Conservation (phyloP, 1,140 invertebrate species). For the Drosophila saltans region DNA sequence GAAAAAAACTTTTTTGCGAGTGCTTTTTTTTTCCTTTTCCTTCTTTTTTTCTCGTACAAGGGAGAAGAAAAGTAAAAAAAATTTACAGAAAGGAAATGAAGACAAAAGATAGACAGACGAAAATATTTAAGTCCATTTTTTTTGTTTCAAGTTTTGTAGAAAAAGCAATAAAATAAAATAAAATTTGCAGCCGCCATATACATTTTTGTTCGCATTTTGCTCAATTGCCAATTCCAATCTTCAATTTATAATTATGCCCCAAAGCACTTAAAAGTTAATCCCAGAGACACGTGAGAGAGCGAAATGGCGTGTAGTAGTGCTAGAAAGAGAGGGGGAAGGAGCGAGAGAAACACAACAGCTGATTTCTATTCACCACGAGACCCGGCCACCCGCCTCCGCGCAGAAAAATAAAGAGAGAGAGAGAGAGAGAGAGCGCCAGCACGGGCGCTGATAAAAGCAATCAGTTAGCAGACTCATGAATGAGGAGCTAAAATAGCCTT, state of each 20-base stretch:
- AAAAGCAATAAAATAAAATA: neutral
- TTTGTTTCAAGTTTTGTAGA: neutral
- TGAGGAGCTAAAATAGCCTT: neutral
- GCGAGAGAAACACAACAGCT: constrained; percentile 18
- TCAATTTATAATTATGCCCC: neutral
- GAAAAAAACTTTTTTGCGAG: neutral
- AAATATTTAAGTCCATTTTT: neutral
- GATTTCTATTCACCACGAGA: constrained; percentile 15
- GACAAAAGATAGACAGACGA: neutral
- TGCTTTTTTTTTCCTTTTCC: neutral
- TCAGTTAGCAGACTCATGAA: neutral
- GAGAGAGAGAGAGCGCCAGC: no score
- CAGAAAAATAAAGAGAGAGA: neutral
- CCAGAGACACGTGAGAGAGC: constrained; percentile 1
- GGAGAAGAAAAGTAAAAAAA: neutral
- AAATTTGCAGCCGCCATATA: neutral
- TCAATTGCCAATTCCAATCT: neutral
- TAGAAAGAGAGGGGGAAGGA: neutral
- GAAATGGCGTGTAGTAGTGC: neutral
- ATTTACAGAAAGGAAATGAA: no score
- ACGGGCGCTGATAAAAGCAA: neutral
- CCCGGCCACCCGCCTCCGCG: neutral
- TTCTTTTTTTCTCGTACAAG: neutral
- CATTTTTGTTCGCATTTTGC: neutral
- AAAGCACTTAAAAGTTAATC: neutral